Percentiles rank a stretch among this genome's conserved stretches.
Conservation (phyloP, 1,140 invertebrate genomes). For the Papilio dardanus region DNA sequence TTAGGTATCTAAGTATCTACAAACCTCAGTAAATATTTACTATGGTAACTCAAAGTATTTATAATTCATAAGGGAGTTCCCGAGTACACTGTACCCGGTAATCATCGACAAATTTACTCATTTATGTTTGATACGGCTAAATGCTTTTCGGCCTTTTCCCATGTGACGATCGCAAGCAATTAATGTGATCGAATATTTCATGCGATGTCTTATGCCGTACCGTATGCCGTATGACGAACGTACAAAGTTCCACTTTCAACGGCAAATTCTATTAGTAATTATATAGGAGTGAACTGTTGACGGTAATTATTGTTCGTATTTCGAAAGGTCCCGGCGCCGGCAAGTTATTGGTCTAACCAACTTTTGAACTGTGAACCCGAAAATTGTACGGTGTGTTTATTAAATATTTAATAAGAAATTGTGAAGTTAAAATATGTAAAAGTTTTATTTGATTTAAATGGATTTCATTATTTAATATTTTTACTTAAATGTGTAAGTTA, state of each 20-base stretch:
- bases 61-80: slow-evolving; percentile 65
- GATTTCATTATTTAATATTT: too few species aligned
- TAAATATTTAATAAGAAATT: slow-evolving; percentile 34
- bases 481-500: too few species aligned
- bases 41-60: slow-evolving; percentile 43
- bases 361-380: slow-evolving; percentile 46
- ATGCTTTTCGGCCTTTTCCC: slow-evolving; percentile 75
- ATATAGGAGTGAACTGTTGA: slow-evolving; percentile 71
- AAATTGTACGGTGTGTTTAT: slow-evolving; percentile 44
- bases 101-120: slow-evolving; percentile 72
- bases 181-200: slow-evolving; percentile 24
- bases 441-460: neutral
- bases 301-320: slow-evolving; percentile 68
- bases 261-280: slow-evolving; percentile 53
- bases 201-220: neutral
- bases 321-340: slow-evolving; percentile 42
- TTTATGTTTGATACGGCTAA: slow-evolving; percentile 72
- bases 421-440: neutral
- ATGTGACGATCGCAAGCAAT: slow-evolving; percentile 53
- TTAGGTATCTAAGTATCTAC: slow-evolving; percentile 12
- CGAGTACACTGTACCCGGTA: slow-evolving; percentile 66
- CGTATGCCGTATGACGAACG: too few species aligned
- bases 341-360: slow-evolving; percentile 36
- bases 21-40: slow-evolving; percentile 39
- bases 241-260: slow-evolving; percentile 18